phyloP scores from a whole-genome alignment of 2,888 invertebrate species.

The Synanthedon vespiformis region DNA sequence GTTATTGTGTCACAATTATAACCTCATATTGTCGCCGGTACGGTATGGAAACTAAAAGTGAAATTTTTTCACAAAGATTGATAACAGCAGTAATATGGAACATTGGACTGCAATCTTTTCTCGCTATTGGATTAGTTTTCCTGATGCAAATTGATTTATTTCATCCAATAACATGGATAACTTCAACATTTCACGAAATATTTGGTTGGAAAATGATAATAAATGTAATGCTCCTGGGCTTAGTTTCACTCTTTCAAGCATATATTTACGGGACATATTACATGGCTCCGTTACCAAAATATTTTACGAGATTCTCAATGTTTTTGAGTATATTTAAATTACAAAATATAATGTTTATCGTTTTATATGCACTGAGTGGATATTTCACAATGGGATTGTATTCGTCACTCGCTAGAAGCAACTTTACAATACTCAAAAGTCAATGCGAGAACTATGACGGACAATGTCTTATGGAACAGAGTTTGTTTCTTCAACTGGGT shows the following conservation, averaged over 20 bases:
- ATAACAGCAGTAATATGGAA: conserved; percentile 72
- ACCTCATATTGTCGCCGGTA: conserved; percentile 11
- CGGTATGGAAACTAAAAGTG: conserved; percentile 55
- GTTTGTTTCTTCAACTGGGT: conserved; percentile 75
- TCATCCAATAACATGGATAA: conserved; percentile 76
- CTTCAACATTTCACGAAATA: conserved; percentile 69
- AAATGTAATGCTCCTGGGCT: conserved; percentile 73
- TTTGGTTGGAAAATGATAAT: conserved; percentile 75
- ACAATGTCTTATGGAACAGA: conserved; percentile 75
- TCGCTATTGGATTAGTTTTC: conserved; percentile 61
- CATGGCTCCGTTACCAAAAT: conserved; percentile 70
- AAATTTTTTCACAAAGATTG: conserved; percentile 73
- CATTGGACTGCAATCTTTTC: conserved; percentile 65
- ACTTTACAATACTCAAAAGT: conserved; percentile 65
- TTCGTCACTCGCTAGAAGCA: conserved; percentile 73
- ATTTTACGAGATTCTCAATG: conserved; percentile 76
- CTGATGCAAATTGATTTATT: conserved; percentile 73
- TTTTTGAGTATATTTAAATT: conserved; percentile 72
- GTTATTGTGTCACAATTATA: background rate
- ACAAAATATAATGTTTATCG: conserved; percentile 68
- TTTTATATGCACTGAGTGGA: conserved; percentile 74
- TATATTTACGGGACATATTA: conserved; percentile 78
- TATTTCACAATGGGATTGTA: conserved; percentile 77
- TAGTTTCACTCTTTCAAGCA: conserved; percentile 78
- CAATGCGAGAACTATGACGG: conserved; percentile 54